Percentiles rank a stretch among this genome's conserved stretches.
phyloP scores from a whole-genome alignment of 2,888 invertebrate genomes.

The Machimus atricapillus region DNA sequence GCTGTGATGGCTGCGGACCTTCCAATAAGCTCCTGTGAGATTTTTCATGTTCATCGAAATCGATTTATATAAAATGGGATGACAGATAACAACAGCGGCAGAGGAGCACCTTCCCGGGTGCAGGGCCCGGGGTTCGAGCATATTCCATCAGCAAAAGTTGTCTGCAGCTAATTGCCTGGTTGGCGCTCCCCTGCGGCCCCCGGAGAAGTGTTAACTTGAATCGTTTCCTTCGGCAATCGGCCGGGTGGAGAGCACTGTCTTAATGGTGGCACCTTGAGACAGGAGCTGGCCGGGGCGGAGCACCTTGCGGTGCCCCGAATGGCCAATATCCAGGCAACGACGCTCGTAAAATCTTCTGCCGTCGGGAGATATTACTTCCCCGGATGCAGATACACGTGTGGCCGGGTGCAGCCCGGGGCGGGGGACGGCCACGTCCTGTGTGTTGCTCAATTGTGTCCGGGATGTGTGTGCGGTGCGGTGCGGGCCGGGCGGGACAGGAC shows the following conservation, averaged over 20 bases:
- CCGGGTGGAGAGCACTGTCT: background rate
- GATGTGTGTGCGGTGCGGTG: background rate
- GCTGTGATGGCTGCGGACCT: conserved; percentile 2
- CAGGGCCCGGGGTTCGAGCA: background rate
- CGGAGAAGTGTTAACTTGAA: conserved; percentile 7
- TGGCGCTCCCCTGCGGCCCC: background rate
- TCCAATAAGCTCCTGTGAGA: conserved; percentile 28
- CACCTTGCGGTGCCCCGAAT: background rate
- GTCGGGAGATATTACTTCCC: conserved; percentile 22
- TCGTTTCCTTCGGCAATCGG: background rate
- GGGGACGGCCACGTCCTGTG: background rate
- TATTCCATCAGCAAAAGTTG: background rate
- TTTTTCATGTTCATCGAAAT: conserved; percentile 35
- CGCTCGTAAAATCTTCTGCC: conserved; percentile 27
- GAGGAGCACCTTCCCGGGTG: background rate
- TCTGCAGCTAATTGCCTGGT: conserved; percentile 21
- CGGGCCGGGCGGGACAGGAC: background rate
- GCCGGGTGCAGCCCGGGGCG: background rate
- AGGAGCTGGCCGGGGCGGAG: background rate
- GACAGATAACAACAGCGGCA: conserved; percentile 23
- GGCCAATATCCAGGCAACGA: conserved; percentile 15
- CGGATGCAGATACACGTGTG: conserved; percentile 3
- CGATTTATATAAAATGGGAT: conserved; percentile 33
- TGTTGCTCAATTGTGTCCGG: conserved; percentile 1
- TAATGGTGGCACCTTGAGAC: background rate